A percentile compares a stretch with the other conserved stretches of the same genome.
Evolutionary conservation across 2,888 invertebrate species (phyloP).

Genomic region (Acanthosepion esculentum): DNA sequence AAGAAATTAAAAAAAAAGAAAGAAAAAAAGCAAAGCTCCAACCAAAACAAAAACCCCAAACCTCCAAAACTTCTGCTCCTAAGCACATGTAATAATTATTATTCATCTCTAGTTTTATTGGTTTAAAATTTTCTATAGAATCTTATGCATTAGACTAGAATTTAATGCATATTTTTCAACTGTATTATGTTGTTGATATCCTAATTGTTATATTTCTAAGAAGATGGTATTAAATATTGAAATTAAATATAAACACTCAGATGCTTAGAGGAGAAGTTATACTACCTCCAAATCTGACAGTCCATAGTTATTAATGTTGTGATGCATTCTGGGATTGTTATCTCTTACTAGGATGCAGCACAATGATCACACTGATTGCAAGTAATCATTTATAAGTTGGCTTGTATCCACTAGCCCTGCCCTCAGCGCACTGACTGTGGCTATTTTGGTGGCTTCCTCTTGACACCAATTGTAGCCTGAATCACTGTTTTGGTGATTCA

Average conservation of each 20-base stretch:
- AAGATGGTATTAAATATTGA: conserved; percentile 23
- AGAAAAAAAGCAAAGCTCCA: background rate
- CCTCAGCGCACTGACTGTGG: background rate
- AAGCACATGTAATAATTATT: background rate
- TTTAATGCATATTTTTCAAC: conserved; percentile 33
- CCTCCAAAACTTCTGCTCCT: background rate
- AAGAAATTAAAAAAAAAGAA: background rate
- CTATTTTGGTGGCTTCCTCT: background rate
- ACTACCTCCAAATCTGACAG: conserved; percentile 33
- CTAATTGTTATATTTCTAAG: background rate
- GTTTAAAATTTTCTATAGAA: background rate
- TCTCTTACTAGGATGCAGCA: background rate
- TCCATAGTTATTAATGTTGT: conserved; percentile 33
- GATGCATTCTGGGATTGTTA: conserved; percentile 33
- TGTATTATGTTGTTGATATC: conserved; percentile 33
- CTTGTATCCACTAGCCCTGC: conserved; percentile 8
- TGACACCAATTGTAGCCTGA: background rate
- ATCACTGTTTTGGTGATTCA: background rate
- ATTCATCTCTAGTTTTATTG: background rate
- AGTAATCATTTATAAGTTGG: background rate
- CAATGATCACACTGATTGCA: conserved; percentile 11
- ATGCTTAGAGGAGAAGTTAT: background rate
- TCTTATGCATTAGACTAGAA: background rate
- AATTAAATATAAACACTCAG: conserved; percentile 20
- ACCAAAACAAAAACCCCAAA: background rate